phyloP scores from a whole-genome alignment of 2,888 invertebrate species.

The Microctonus aethiopoides region DNA sequence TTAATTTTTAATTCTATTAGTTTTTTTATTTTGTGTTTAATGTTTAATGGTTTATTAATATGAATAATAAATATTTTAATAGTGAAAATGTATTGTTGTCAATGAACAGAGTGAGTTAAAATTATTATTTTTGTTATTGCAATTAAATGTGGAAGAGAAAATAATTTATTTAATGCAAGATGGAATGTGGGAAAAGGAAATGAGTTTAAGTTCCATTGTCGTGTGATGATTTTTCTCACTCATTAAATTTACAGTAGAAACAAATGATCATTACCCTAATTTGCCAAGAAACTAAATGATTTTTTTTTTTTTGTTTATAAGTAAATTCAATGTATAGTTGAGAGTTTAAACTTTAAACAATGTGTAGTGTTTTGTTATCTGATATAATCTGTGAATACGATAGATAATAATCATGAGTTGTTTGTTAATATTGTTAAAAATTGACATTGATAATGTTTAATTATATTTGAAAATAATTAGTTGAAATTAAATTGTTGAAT shows the following conservation, averaged over 20 bases:
- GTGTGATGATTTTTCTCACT: constrained; percentile 36
- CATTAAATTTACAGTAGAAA: constrained; percentile 27
- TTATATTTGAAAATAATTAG: too few species aligned
- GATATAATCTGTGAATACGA: background rate
- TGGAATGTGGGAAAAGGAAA: background rate
- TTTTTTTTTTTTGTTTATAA: constrained; percentile 26
- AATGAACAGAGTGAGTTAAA: too few species aligned
- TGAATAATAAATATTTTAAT: too few species aligned
- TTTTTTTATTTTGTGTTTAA: too few species aligned
- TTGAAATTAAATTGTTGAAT: too few species aligned
- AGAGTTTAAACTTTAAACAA: constrained; percentile 38
- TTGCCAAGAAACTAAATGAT: constrained; percentile 32
- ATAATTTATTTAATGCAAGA: too few species aligned
- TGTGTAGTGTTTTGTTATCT: constrained; percentile 18
- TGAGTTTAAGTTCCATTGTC: constrained; percentile 30
- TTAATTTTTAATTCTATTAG: too few species aligned
- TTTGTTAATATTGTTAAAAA: background rate
- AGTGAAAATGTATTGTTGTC: too few species aligned
- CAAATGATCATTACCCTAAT: constrained; percentile 34
- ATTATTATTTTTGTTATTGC: too few species aligned
- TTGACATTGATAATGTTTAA: background rate
- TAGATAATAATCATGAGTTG: too few species aligned
- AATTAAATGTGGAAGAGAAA: too few species aligned
- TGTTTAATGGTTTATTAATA: too few species aligned
- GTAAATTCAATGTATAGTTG: background rate